A percentile compares a stretch with the other conserved stretches of the same genome.
These are phyloP conservation scores for Hymenochirus boettgeri DNA, from an alignment of 2,113 vertebrate genomes.

Conservation along the genomic window DNA sequence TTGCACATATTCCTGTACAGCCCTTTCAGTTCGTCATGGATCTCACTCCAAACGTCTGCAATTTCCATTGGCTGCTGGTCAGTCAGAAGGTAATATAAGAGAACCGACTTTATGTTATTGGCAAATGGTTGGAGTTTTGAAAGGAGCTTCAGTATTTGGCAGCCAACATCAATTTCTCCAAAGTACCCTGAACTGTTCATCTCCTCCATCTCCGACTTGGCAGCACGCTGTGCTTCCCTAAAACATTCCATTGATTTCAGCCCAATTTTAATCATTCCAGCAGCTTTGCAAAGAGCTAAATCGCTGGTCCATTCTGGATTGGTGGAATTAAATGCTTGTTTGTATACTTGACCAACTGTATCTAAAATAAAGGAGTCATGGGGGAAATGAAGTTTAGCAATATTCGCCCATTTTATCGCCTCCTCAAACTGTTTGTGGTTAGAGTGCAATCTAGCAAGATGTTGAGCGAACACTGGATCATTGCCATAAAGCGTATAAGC, in stretches of 20 bases:
- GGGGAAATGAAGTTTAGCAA: slow-evolving; percentile 57
- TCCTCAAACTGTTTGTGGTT: slow-evolving; percentile 66
- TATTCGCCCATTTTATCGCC: slow-evolving; percentile 64
- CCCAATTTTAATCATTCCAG: slow-evolving; percentile 58
- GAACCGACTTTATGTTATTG: slow-evolving; percentile 43
- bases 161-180: slow-evolving; percentile 68
- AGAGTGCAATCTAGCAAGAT: slow-evolving; percentile 71
- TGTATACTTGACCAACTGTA: slow-evolving; percentile 79
- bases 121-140: slow-evolving; percentile 57
- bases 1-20: slow-evolving; percentile 58
- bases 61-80: slow-evolving; percentile 64
- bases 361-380: slow-evolving; percentile 72
- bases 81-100: slow-evolving; percentile 63
- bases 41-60: slow-evolving; percentile 53
- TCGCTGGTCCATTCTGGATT: slow-evolving; percentile 49
- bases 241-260: slow-evolving; percentile 72
- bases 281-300: slow-evolving; percentile 27
- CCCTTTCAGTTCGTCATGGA: slow-evolving; percentile 51
- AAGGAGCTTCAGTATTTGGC: slow-evolving; percentile 61
- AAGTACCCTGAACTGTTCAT: slow-evolving; percentile 64
- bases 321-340: slow-evolving; percentile 62
- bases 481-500: slow-evolving; percentile 61
- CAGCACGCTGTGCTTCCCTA: slow-evolving; percentile 59
- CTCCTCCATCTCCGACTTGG: slow-evolving; percentile 54
- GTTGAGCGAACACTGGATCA: slow-evolving; percentile 72